Evolutionary conservation across 2,797 vertebrate genomes (phyloP).

Genomic region (Liasis olivaceus): DNA sequence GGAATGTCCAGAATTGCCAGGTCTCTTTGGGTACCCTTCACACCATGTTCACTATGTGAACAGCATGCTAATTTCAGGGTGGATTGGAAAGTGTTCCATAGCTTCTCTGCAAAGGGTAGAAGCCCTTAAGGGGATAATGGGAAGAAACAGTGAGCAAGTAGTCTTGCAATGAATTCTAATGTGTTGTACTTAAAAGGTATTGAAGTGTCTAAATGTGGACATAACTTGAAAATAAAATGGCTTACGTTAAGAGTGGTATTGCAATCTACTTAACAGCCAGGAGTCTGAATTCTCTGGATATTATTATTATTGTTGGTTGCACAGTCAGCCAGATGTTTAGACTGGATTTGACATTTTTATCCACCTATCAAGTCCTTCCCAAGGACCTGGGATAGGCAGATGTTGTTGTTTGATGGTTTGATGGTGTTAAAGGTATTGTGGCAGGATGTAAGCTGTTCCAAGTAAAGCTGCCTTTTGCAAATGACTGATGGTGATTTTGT

Average conservation of each 20-base stretch:
- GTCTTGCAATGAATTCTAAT: slow-evolving; percentile 9
- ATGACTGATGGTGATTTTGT: no score
- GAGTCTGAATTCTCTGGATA: slow-evolving; percentile 20
- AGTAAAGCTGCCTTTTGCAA: no score
- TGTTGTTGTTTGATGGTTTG: no score
- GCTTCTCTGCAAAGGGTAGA: neutral
- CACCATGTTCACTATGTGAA: neutral
- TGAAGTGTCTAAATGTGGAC: neutral
- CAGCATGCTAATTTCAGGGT: neutral
- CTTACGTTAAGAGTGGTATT: neutral
- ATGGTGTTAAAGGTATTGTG: no score
- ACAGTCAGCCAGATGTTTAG: no score
- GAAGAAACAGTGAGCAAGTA: neutral
- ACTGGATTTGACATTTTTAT: no score
- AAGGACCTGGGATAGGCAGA: no score
- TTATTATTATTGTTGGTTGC: neutral
- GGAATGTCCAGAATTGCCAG: neutral
- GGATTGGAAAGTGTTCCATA: neutral
- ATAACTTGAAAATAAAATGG: slow-evolving; percentile 31
- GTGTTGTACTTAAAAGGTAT: neutral
- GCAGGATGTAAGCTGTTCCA: no score
- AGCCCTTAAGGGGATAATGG: neutral
- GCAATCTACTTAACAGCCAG: slow-evolving; percentile 14
- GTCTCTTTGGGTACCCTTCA: neutral
- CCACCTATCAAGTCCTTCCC: no score